A percentile compares a stretch with the other conserved stretches of the same genome.
Conservation (phyloP, 92 coral and sea anemone species). For the Palythoa grandiflora region DNA sequence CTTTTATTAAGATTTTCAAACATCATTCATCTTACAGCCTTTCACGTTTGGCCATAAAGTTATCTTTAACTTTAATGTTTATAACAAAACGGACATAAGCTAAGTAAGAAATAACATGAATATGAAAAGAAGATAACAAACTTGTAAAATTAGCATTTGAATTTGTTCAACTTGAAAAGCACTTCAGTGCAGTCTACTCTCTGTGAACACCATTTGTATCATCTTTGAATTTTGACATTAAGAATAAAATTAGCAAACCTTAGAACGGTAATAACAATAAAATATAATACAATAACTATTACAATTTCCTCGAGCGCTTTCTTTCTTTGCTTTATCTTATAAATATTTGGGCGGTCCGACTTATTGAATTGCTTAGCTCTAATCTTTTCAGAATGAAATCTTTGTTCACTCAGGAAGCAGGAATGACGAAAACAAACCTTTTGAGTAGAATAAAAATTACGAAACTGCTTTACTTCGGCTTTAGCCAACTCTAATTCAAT, state of each 20-base stretch:
- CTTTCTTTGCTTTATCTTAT: conserved; percentile 48
- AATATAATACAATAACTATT: conserved; percentile 50
- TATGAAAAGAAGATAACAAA: background rate
- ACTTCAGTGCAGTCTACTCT: conserved; percentile 25
- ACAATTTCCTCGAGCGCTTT: conserved; percentile 43
- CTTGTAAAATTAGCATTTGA: conserved; percentile 19
- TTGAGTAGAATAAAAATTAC: conserved; percentile 11
- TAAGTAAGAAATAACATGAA: background rate
- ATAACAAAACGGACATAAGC: background rate
- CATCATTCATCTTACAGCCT: conserved; percentile 30
- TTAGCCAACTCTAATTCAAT: background rate
- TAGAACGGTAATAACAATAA: conserved; percentile 36
- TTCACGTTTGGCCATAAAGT: conserved; percentile 6
- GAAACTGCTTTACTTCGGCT: conserved; percentile 15
- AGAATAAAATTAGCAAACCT: conserved; percentile 42
- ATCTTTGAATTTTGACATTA: conserved; percentile 12
- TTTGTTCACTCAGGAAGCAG: conserved; percentile 49
- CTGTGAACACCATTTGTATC: conserved; percentile 7
- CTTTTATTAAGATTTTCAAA: conserved; percentile 38
- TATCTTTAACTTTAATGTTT: conserved; percentile 15
- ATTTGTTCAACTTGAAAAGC: conserved; percentile 37
- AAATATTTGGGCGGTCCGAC: conserved; percentile 53
- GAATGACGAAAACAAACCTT: conserved; percentile 40
- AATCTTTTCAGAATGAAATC: conserved; percentile 45
- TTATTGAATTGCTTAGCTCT: conserved; percentile 33